Percentiles rank a stretch among this genome's conserved stretches.
These are phyloP conservation scores for Rhadinocentrus ornatus DNA, from an alignment of 2,797 vertebrate genomes.

Conservation along the genomic window DNA sequence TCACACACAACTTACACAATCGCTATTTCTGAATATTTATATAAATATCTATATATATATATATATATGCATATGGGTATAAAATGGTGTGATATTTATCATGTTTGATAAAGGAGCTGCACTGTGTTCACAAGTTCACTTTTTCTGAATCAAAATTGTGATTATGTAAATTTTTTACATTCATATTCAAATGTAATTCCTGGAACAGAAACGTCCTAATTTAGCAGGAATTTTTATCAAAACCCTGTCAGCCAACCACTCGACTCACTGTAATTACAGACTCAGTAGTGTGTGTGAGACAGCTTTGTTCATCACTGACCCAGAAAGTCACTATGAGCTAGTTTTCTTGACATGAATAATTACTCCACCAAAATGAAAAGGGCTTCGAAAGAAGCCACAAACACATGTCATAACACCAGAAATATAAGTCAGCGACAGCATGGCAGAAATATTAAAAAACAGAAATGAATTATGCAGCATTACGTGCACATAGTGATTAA, in stretches of 20 bases:
- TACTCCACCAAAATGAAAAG: slow-evolving; percentile 41
- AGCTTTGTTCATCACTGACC: slow-evolving; percentile 61
- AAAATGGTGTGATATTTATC: not conserved
- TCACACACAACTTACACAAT: not conserved
- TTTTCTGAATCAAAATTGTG: not conserved
- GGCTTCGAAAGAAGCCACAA: slow-evolving; percentile 41
- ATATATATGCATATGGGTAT: no score
- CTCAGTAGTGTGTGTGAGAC: slow-evolving; percentile 26
- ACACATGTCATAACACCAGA: slow-evolving; percentile 30
- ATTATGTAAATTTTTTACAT: slow-evolving; percentile 34
- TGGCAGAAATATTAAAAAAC: not conserved
- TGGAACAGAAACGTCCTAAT: slow-evolving; percentile 33
- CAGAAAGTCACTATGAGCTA: slow-evolving; percentile 62
- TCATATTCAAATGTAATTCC: slow-evolving; percentile 38
- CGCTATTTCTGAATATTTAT: not conserved
- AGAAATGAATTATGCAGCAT: no score
- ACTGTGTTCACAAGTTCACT: not conserved
- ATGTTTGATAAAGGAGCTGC: not conserved
- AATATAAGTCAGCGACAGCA: slow-evolving; percentile 6
- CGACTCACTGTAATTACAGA: not conserved
- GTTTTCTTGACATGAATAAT: slow-evolving; percentile 67
- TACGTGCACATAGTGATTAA: not conserved
- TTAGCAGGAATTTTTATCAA: slow-evolving; percentile 44
- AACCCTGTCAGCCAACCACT: slow-evolving; percentile 44
- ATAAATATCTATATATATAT: no score